These are phyloP conservation scores for Jaculus jaculus DNA, from an alignment of 2,113 vertebrate genomes.

Conservation along the genomic window DNA sequence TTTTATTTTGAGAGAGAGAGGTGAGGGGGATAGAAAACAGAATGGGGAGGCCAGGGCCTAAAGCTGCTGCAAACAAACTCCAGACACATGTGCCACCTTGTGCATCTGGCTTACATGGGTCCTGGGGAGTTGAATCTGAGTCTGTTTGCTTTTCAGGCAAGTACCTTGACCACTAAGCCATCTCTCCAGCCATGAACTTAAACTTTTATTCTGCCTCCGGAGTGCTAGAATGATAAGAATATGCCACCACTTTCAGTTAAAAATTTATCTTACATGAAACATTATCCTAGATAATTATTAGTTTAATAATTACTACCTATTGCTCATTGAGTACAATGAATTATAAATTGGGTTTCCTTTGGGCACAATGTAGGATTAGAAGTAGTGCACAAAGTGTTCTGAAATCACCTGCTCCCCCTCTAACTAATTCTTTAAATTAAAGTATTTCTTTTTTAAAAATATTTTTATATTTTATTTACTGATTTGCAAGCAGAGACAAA, in stretches of 20 bases:
- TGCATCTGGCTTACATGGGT: no score
- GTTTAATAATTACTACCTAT: not conserved
- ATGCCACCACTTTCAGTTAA: not conserved
- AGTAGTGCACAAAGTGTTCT: not conserved
- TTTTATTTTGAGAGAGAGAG: no score
- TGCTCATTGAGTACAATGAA: not conserved
- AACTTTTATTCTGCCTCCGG: not conserved
- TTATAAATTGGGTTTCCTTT: not conserved
- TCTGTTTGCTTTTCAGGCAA: no score
- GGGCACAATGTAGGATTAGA: not conserved
- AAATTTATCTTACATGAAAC: not conserved
- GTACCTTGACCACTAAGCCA: no score
- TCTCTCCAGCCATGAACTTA: no score
- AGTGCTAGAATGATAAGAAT: not conserved
- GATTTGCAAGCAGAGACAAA: no score
- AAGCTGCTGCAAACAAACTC: no score
- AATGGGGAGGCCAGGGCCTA: no score
- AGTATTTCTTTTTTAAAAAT: not conserved
- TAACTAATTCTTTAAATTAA: not conserved
- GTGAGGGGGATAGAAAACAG: no score
- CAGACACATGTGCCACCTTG: no score
- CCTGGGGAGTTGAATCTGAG: no score
- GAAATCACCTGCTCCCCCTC: not conserved
- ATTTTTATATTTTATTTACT: not conserved
- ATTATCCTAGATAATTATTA: not conserved